Conservation (phyloP, 2,113 vertebrate genomes). For the Oryzias woworae region DNA sequence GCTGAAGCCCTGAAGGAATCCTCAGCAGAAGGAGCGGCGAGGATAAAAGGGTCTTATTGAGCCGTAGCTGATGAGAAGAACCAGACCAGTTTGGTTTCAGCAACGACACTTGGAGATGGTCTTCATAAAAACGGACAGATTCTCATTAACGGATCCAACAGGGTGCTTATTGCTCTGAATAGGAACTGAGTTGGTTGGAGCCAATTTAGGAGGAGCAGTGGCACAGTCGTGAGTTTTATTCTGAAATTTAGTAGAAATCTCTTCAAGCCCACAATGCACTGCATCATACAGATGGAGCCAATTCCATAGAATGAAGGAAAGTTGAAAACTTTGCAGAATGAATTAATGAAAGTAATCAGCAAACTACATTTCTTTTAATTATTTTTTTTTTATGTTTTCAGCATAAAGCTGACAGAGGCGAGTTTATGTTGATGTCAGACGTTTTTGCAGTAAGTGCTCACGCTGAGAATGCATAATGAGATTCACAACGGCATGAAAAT, state of each 20-base stretch:
- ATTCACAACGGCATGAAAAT: slow-evolving; percentile 21
- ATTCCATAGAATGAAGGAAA: not conserved
- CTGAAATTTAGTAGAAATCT: not conserved
- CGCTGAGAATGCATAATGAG: slow-evolving; percentile 8
- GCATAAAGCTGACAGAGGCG: too few relatives aligned
- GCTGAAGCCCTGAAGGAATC: slow-evolving; percentile 22
- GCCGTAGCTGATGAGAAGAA: not conserved
- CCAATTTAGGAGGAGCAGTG: not conserved
- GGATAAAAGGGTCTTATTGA: slow-evolving; percentile 9
- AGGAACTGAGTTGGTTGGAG: not conserved
- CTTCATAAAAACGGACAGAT: slow-evolving; percentile 3
- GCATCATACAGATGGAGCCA: not conserved
- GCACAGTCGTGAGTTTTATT: slow-evolving; percentile 1
- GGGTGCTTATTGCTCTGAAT: slow-evolving; percentile 7
- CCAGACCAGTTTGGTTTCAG: slow-evolving; percentile 22
- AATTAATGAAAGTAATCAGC: not conserved
- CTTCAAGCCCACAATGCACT: not conserved
- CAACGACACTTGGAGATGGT: slow-evolving; percentile 1
- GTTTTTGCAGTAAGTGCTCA: not conserved
- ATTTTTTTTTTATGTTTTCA: too few relatives aligned
- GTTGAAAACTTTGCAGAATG: not conserved
- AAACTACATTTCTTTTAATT: too few relatives aligned
- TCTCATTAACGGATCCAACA: slow-evolving; percentile 21
- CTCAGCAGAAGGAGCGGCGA: slow-evolving; percentile 6
- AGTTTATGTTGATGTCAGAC: too few relatives aligned